Evolutionary conservation across 1,140 invertebrate genomes (phyloP), one percentile per base, ranked within the genome.

Genomic region (Danaus melanippus): DNA sequence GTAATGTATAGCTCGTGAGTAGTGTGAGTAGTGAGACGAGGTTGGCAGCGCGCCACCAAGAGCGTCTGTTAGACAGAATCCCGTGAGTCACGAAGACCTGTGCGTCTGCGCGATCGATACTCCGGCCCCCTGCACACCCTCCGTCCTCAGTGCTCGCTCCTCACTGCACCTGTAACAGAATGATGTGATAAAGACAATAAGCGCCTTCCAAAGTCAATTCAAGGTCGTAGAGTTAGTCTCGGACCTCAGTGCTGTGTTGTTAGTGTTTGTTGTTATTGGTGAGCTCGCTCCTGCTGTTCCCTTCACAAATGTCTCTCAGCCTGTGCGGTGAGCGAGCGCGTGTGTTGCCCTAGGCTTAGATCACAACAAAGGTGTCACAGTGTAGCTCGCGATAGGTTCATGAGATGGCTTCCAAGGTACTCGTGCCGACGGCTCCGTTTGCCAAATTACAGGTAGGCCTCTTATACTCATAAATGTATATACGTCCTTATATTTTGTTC

Each of bases 201-300:
- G 66, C 64, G 66, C 64, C 69, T 57, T 70, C 59, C 45, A 62
- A 55, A 53, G 68, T 75, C 62, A 71, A 68, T 69, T 69, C 81
- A 82, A 76, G 78, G 78, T 79, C 73, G 66, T 42, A 39, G 15
- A 15, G 49, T 50, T 66, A 68, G 69, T 74, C 69, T 64, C 49
- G 55, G 66, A 72, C 70, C n/a, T n/a, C n/a, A n/a, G 74, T 32
- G 21, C 7, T 67, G 65, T 69, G 64, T 66, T 71, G 66, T 76
- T 83, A 81, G 79, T 84, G 79, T 79, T 82, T 76, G 78, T 79
- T 72, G 80, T 80, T 79, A 77, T 77, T 71, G 64, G 74, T 71
- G 64, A 54, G 67, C 77, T 78, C 79, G 79, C 76, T 64, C 74
- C 17, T 5, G 69, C 46, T 47, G 66, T 66, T 65, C 59, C 53